Conservation (phyloP, 2,113 vertebrate species). For the Rhea americana region DNA sequence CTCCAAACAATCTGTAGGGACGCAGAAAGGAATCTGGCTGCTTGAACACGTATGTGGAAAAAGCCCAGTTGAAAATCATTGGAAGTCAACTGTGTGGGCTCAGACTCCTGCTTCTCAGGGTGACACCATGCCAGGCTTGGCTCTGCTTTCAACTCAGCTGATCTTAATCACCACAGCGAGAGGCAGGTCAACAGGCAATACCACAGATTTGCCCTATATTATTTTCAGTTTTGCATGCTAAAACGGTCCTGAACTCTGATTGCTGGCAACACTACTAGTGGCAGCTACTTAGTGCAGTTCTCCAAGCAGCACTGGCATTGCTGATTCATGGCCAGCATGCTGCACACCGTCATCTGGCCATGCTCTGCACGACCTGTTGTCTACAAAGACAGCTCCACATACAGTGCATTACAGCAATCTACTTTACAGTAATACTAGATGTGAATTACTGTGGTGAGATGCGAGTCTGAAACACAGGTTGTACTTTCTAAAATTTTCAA, state of each 20-base stretch:
- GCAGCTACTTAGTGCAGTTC: background rate
- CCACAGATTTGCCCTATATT: background rate
- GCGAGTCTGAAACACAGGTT: background rate
- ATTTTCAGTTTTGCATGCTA: background rate
- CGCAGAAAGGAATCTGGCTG: background rate
- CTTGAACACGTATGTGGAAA: background rate
- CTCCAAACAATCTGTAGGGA: background rate
- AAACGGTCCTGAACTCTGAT: background rate
- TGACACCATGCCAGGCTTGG: background rate
- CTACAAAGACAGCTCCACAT: rapidly evolving
- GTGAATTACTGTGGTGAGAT: background rate
- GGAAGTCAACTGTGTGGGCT: background rate
- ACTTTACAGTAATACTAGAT: background rate
- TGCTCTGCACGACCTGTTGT: rapidly evolving
- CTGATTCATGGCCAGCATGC: background rate
- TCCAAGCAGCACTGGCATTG: background rate
- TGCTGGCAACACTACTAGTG: background rate
- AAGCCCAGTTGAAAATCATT: background rate
- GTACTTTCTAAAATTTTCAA: background rate
- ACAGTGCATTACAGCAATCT: background rate
- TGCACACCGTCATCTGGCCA: rapidly evolving
- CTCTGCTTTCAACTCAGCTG: background rate
- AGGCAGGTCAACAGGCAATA: background rate
- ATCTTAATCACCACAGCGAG: background rate
- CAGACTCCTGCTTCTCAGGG: background rate